Evolutionary conservation across 2,113 vertebrate species (phyloP).

Genomic region (Cettia cetti): DNA sequence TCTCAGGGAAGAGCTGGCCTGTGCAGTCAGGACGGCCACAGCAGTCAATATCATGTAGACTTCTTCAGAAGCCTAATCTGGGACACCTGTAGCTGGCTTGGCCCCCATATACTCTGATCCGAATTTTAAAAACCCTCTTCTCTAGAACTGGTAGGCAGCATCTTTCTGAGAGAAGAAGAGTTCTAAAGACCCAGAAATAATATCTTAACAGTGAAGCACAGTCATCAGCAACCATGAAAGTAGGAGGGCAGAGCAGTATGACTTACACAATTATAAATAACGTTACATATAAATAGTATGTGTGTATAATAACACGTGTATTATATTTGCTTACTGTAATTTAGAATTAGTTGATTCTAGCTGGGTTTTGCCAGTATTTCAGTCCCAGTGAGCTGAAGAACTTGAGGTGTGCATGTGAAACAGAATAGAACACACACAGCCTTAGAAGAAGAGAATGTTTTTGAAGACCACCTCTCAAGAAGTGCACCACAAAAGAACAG

Average conservation of each 20-base stretch:
- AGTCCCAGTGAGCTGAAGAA: neutral
- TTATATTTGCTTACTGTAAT: neutral
- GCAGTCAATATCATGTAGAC: neutral
- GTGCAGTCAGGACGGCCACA: neutral
- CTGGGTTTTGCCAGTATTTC: neutral
- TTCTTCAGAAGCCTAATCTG: neutral
- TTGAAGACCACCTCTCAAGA: neutral
- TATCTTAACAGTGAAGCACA: neutral
- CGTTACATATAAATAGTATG: neutral
- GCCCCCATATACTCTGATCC: neutral
- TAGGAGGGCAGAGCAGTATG: neutral
- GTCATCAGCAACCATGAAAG: neutral
- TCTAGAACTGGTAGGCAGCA: neutral
- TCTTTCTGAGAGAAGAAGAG: neutral
- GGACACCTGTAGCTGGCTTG: neutral
- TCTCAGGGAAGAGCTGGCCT: neutral
- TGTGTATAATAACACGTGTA: neutral
- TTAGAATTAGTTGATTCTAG: neutral
- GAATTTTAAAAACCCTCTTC: neutral
- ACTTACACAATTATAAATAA: neutral
- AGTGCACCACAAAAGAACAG: fast-evolving
- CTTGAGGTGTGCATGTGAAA: neutral
- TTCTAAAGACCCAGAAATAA: neutral
- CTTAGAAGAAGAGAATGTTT: neutral
- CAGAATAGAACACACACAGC: neutral